Percentiles rank a stretch among this genome's conserved stretches.
These are phyloP conservation scores for Cheirogaleus major DNA, from an alignment of 2,797 vertebrate genomes.

Conservation along the genomic window DNA sequence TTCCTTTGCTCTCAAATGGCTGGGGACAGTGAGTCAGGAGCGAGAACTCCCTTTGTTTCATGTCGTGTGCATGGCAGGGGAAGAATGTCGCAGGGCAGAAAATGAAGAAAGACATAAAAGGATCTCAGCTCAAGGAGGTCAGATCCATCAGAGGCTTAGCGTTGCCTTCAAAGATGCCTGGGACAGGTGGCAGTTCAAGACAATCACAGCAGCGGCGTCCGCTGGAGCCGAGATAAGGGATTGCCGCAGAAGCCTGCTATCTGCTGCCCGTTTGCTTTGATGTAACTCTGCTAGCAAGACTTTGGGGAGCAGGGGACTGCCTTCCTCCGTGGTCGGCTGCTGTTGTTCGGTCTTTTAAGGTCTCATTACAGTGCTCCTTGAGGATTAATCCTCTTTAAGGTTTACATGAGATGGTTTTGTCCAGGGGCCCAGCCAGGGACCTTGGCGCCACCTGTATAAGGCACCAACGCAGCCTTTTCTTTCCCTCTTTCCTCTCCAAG, in stretches of 20 bases:
- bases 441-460: conserved; percentile 89
- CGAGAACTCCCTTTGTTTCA: conserved; percentile 90
- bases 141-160: conserved; percentile 98
- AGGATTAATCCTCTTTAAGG: conserved; percentile 97
- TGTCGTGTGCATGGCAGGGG: conserved; percentile 85
- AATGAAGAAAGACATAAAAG: conserved; percentile 99
- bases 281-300: conserved; percentile 92
- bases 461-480: conserved; percentile 65
- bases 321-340: conserved; percentile 82
- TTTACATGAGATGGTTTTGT: conserved; percentile 93
- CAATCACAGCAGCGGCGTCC: conserved; percentile 95
- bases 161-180: conserved; percentile 99
- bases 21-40: conserved; percentile 89
- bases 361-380: conserved; percentile 94
- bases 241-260: conserved; percentile 91
- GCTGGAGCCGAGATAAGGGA: conserved; percentile 96
- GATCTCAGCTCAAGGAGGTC: conserved; percentile 97
- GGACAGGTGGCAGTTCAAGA: conserved; percentile 99
- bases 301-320: conserved; percentile 86
- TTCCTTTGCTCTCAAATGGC: conserved; percentile 88
- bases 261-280: conserved; percentile 94
- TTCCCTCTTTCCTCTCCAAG: not conserved
- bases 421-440: conserved; percentile 87
- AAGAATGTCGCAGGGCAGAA: conserved; percentile 95
- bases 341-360: conserved; percentile 92